Base-by-base conservation (phyloP, 2,888 invertebrate genomes). In the Cryptus viduatorius region DNA sequence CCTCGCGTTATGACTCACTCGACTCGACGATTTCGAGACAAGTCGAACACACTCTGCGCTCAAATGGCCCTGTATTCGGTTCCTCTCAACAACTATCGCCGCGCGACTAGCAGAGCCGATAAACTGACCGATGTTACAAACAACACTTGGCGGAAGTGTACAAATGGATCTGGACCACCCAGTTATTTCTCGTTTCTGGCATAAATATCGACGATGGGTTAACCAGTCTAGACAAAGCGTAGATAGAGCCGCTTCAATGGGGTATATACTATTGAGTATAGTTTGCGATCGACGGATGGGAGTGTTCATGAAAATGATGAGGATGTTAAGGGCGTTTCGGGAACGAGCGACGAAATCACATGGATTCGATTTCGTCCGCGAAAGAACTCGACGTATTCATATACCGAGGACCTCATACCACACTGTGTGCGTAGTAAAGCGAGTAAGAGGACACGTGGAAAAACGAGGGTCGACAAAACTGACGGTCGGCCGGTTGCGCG, bases 381-480 rank as follows among this genome's bases (percentile, higher is more conserved):
- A 12, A 16, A 50, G 65, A 75, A 37, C 37, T 64, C 64, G 48
- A 50, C 14, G 5, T 24, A 75, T 48, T 65, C 75, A 29, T 48
- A 61, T n/a, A 75, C 8, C 44, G n/a, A 3, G 46, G 48, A 42
- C 16, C 16, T n/a, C 14, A n/a, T 65, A 14, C 65, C 37, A 31
- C 29, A 37, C 31, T 37, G 76, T 56, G 56, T 56, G 24, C 24
- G 12, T 24, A 65, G 76, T 65, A 56, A 59, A 68, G 53, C 50
- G 19, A 42, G 75, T 65, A 24, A 67, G 65, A 79, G 79, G 24
- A 69, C 65, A 75, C 77, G 84, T 75, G 73, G 69, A 80, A 53
- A 73, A 67, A 73, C 59, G 68, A 77, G 83, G 77, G 80, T 80
- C 73, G 84, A 84, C 76, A 77, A 85, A 85, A 82, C 82, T 82